phyloP scores from a whole-genome alignment of 2,113 vertebrate species.

The Pygoscelis adeliae region DNA sequence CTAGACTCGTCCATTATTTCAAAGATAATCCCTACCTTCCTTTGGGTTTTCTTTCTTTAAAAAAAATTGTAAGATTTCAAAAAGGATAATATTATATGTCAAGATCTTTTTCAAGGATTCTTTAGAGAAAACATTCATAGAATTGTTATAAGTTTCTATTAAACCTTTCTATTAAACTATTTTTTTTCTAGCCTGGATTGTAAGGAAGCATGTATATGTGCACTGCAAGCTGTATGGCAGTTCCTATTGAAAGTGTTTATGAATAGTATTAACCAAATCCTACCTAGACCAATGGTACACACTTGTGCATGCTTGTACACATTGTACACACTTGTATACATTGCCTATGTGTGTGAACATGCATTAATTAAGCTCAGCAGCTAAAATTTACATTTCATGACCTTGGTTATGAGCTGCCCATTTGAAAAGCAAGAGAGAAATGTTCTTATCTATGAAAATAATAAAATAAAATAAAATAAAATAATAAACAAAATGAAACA shows the following conservation, averaged over 20 bases:
- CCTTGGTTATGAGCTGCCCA: neutral
- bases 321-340: neutral
- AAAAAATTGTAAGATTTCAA: neutral
- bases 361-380: neutral
- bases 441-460: neutral
- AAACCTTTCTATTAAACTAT: neutral
- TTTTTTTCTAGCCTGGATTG: neutral
- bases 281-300: neutral
- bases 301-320: neutral
- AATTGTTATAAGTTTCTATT: neutral
- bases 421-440: neutral
- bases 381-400: neutral
- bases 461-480: neutral
- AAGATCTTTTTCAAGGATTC: neutral
- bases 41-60: neutral
- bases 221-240: neutral
- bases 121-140: neutral
- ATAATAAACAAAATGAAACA: neutral
- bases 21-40: neutral
- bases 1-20: neutral
- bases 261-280: neutral
- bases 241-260: neutral
- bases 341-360: neutral
- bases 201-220: neutral
- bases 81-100: neutral